Evolutionary conservation across 1,140 invertebrate species (phyloP).

Genomic region (Leptinotarsa undecemlineata): DNA sequence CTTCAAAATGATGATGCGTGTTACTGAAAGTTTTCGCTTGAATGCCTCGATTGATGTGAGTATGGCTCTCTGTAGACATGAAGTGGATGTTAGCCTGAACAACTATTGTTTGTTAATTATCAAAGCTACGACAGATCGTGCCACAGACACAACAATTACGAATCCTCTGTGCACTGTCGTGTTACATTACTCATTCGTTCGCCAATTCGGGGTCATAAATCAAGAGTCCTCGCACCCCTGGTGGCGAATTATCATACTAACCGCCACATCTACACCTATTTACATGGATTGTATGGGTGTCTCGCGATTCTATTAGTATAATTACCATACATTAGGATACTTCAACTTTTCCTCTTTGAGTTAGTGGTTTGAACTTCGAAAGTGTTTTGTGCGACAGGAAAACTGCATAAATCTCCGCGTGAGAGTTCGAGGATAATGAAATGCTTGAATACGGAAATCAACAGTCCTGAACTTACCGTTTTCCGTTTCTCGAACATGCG

Average conservation of each 20-base stretch:
- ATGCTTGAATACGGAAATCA: neutral
- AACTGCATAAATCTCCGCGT: constrained; percentile 1
- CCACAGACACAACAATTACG: neutral
- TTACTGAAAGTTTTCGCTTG: no score
- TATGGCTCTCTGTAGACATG: no score
- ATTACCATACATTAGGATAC: constrained; percentile 38
- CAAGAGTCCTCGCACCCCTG: constrained; percentile 34
- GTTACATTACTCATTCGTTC: constrained; percentile 18
- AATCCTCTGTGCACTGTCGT: constrained; percentile 7
- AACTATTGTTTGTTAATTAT: constrained; percentile 3
- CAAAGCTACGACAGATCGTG: neutral
- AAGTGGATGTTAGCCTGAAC: neutral
- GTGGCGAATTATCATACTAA: constrained; percentile 43
- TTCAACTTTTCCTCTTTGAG: constrained; percentile 32
- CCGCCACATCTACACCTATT: constrained; percentile 43
- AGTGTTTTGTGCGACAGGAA: constrained; percentile 16
- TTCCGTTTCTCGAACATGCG: neutral
- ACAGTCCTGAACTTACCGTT: neutral
- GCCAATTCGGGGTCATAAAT: constrained; percentile 34
- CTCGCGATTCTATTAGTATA: constrained; percentile 38
- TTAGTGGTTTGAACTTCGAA: neutral
- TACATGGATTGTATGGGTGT: constrained; percentile 40
- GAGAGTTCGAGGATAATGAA: neutral
- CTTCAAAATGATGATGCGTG: no score
- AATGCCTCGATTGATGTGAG: no score